phyloP scores from a whole-genome alignment of 1,140 invertebrate genomes.

The Antheraea pernyi region DNA sequence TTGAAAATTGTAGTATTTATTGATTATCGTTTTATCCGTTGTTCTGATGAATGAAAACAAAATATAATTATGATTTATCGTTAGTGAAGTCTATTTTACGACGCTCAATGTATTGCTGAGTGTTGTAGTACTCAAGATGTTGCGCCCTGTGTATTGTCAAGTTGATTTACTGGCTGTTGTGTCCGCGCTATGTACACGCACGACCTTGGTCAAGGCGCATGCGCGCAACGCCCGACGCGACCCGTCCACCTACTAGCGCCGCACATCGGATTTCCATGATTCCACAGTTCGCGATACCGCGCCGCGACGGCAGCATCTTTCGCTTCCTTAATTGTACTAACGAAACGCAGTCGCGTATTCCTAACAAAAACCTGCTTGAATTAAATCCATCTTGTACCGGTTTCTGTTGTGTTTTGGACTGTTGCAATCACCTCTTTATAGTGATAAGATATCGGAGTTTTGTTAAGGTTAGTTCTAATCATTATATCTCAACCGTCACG shows the following conservation, averaged over 20 bases:
- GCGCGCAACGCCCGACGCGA: conserved; percentile 20
- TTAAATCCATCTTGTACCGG: conserved; percentile 25
- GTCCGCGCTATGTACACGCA: conserved; percentile 18
- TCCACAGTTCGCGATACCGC: conserved; percentile 45
- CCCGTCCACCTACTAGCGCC: conserved; percentile 13
- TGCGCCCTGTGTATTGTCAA: not conserved
- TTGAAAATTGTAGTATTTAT: too few relatives aligned
- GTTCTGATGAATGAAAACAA: too few relatives aligned
- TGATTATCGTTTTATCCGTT: too few relatives aligned
- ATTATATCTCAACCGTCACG: not conserved
- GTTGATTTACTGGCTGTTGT: not conserved
- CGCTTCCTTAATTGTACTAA: not conserved
- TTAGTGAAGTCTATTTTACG: too few relatives aligned
- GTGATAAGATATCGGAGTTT: conserved; percentile 1
- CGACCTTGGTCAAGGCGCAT: conserved; percentile 52
- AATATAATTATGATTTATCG: too few relatives aligned
- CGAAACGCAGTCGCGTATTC: conserved; percentile 32
- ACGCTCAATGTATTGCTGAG: too few relatives aligned
- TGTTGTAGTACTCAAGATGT: not conserved
- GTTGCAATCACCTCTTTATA: conserved; percentile 48
- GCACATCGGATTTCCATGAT: conserved; percentile 34
- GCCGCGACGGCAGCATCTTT: conserved; percentile 34
- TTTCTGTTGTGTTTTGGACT: conserved; percentile 2
- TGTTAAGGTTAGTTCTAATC: conserved; percentile 32
- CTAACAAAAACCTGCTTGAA: conserved; percentile 31